These are phyloP conservation scores for Sylvilagus bachmani DNA, from an alignment of 2,113 vertebrate species.

Conservation along the genomic window DNA sequence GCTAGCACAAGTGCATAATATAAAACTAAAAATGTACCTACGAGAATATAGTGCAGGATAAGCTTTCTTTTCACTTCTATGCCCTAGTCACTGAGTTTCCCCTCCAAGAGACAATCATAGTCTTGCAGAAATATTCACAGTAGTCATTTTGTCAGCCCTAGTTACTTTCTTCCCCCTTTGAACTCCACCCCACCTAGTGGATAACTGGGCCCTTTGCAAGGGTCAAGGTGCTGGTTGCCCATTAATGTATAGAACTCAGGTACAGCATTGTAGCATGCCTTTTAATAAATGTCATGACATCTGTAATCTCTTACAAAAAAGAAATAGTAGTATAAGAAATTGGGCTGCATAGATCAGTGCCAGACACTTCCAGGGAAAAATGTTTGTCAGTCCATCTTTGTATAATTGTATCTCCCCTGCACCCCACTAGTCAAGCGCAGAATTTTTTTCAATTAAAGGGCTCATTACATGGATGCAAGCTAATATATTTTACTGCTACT, in stretches of 20 bases:
- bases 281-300: too few species aligned
- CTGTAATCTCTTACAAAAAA: too few species aligned
- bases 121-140: neutral
- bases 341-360: neutral
- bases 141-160: conserved; percentile 45
- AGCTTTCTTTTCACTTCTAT: neutral
- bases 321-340: conserved; percentile 39
- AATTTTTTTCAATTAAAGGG: conserved; percentile 71
- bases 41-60: neutral
- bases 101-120: neutral
- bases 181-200: neutral
- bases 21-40: conserved; percentile 37
- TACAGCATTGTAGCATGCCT: too few species aligned
- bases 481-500: conserved; percentile 74
- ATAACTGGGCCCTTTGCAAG: conserved; percentile 7
- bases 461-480: conserved; percentile 75
- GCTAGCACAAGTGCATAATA: conserved; percentile 17
- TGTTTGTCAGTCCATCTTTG: conserved; percentile 62
- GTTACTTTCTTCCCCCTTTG: conserved; percentile 31
- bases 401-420: conserved; percentile 18
- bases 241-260: conserved; percentile 34
- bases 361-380: conserved; percentile 43
- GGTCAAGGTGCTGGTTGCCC: neutral
- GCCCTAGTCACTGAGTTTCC: neutral
- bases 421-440: conserved; percentile 28